Evolutionary conservation across 1,140 invertebrate genomes (phyloP).

Genomic region (Bombus terrestris): DNA sequence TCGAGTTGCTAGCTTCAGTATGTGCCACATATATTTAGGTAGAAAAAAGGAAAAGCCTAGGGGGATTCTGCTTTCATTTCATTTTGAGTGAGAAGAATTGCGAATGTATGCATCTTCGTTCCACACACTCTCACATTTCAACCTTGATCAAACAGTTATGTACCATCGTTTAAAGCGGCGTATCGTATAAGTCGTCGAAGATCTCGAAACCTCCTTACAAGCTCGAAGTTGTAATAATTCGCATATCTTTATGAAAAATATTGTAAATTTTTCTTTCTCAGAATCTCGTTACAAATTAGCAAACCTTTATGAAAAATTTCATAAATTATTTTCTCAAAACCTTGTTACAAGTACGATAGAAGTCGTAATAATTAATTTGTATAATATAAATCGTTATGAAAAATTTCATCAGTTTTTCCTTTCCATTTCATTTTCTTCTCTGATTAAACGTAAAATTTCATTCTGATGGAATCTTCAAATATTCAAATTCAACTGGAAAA

Average conservation of each 20-base stretch:
- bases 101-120: not conserved
- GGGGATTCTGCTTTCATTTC: constrained; percentile 37
- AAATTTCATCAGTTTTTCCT: not conserved
- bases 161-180: constrained; percentile 8
- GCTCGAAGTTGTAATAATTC: not conserved
- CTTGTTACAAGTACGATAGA: too few species aligned
- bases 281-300: too few species aligned
- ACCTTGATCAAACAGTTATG: not conserved
- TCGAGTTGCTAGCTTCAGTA: not conserved
- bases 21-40: constrained; percentile 46
- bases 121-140: constrained; percentile 1
- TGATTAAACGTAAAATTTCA: not conserved
- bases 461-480: not conserved
- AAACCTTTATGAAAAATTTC: too few species aligned
- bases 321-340: too few species aligned
- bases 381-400: not conserved
- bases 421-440: not conserved
- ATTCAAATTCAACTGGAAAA: too few species aligned
- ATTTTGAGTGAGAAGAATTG: not conserved
- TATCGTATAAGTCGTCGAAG: not conserved
- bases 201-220: constrained; percentile 43
- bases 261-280: not conserved
- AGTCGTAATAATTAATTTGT: too few species aligned
- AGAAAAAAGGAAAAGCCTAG: constrained; percentile 38
- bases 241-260: not conserved